Evolutionary conservation across 2,888 invertebrate species (phyloP).

Genomic region (Drosophila histrio): DNA sequence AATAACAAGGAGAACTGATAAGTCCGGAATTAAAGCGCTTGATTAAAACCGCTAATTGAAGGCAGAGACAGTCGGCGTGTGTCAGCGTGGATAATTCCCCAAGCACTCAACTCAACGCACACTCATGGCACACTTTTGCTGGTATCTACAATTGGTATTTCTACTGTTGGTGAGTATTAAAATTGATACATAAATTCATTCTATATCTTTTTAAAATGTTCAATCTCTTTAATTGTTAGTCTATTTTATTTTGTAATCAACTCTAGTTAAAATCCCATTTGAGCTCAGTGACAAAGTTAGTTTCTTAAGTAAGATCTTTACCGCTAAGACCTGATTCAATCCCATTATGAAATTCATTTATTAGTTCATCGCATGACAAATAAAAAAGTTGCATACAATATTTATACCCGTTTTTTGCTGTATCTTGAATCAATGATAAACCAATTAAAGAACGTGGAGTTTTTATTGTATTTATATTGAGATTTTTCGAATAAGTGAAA

Average conservation of each 20-base stretch:
- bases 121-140: slow-evolving; percentile 79
- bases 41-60: slow-evolving; percentile 31
- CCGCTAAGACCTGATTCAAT: no score
- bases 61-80: slow-evolving; percentile 6
- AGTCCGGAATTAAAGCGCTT: slow-evolving; percentile 29
- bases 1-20: slow-evolving; percentile 25
- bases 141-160: slow-evolving; percentile 76
- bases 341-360: neutral
- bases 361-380: neutral
- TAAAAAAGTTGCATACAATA: neutral
- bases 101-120: slow-evolving; percentile 19
- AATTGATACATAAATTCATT: no score
- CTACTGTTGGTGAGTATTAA: slow-evolving; percentile 78
- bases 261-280: no score
- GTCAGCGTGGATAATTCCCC: slow-evolving; percentile 26
- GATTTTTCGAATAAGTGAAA: neutral
- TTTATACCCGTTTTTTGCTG: no score
- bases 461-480: no score
- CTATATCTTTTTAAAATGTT: no score
- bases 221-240: no score
- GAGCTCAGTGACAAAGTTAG: no score
- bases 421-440: no score
- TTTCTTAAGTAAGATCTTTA: no score
- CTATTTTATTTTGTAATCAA: no score
- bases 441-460: no score